Evolutionary conservation across 2,113 vertebrate species (phyloP), one percentile per base, ranked within the genome.

Genomic region (Mobula hypostoma): DNA sequence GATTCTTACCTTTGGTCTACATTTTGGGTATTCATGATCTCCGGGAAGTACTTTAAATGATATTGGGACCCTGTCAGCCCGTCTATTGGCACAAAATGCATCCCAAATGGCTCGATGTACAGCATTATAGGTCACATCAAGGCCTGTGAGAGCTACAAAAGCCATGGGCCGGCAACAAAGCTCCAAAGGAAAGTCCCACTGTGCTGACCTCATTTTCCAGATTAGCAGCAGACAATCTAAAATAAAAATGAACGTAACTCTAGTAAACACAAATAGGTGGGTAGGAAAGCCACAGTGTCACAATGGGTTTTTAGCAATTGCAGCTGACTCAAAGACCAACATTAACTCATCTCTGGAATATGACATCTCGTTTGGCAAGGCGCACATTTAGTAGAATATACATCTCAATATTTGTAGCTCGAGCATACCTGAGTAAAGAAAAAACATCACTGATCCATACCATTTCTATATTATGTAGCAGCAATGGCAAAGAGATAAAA

Each of bases 181-280:
- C 96, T 99, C 99, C n/a, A 98, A 97, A 24, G 99, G 99, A 94
- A 99, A 97, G 94, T 99, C 99, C 98, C 99, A 99, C 94, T 98
- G 98, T 17, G 97, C 96, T 76, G 97, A 96, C 79, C 97, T 97
- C 98, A 98, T 98, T 94, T 83, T 94, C 19, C 92, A 74, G 5
- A 2, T 70, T 94, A 95, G 94, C 27, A 32, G 27, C 95, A 95
- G 94, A 95, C 95, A 96, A 56, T 94, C 92, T 94, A n/a, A 95
- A 94, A 6, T 76, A 77, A 9, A 94, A 94, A 0, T 94, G 2
- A 83, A 76, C 12, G 68, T 24, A 12, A 56, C 36, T 74, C 32
- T 29, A 9, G 74, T 48, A 72, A 12, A 32, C 17, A 14, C 61
- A 36, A 70, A 27, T 21, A 27, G 21, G 11, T 1, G n/a, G 5